Evolutionary conservation across 2,888 invertebrate genomes (phyloP), one percentile per base, ranked within the genome.

Genomic region (Megalurothrips usitatus): DNA sequence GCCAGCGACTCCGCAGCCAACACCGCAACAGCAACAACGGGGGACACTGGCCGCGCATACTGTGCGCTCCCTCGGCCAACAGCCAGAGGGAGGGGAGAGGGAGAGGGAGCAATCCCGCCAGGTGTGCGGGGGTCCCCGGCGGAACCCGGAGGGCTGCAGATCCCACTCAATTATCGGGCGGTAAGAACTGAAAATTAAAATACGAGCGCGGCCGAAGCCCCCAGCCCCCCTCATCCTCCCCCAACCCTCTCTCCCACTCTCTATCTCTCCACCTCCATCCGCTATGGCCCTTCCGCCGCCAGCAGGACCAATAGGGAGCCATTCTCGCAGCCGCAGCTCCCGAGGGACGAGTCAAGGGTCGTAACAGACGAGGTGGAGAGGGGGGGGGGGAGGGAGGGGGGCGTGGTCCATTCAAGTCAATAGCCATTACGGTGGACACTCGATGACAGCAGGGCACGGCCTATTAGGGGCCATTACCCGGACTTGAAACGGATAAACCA

Each of bases 261-360:
- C 68, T n/a, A 23, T 23, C 68, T 23, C 68, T 75, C 23, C 26
- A 10, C 11, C 11, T 17, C 17, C 58, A 58, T n/a, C 58, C 58
- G 10, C 19, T 19, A 9, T 52, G 52, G 52, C 52, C 52, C 19
- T 12, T 19, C 52, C 12, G 68, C 68, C 26, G 68, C 68, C 68
- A 26, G 9, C 10, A 23, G 11, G 26, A 75, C 68, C 68, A 75
- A 75, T 75, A 26, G 68, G 68, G 68, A 26, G 68, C 68, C 26
- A 75, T 75, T 75, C 68, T 26, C 68, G 68, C 23, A n/a, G 23
- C 68, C 68, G 68, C 68, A 23, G 68, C 68, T 12, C 68, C 23
- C 68, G 68, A 19, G 68, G 68, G 68, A 75, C 68, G 68, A 75
- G 68, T 75, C 68, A 75, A 75, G 68, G 26, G 68, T 12, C 68